These are phyloP conservation scores for Leuciscus idus DNA, from an alignment of 2,113 vertebrate genomes.

Conservation along the genomic window DNA sequence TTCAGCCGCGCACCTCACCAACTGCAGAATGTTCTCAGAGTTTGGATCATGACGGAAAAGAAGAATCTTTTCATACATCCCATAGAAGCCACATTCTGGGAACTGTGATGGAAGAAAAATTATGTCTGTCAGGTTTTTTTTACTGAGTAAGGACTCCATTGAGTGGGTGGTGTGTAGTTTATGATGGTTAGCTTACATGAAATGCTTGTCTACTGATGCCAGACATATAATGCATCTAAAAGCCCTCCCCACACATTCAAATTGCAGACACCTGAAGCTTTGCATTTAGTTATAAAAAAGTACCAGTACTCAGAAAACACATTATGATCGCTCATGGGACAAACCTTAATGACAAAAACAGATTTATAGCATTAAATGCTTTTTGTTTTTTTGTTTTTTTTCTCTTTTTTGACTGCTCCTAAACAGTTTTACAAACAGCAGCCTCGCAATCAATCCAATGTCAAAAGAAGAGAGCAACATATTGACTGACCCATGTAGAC, in stretches of 20 bases:
- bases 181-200: constrained; percentile 26
- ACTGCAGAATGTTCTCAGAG: constrained; percentile 88
- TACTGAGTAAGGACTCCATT: background rate
- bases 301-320: background rate
- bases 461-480: constrained; percentile 64
- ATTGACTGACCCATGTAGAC: constrained; percentile 61
- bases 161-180: constrained; percentile 5
- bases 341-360: constrained; percentile 1
- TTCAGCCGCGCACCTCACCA: constrained; percentile 85
- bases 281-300: constrained; percentile 9
- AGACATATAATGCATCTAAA: constrained; percentile 25
- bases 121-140: constrained; percentile 11
- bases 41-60: constrained; percentile 88
- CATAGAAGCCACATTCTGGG: constrained; percentile 90
- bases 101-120: constrained; percentile 76
- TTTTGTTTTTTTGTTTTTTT: background rate
- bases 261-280: constrained; percentile 12
- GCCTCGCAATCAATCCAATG: constrained; percentile 57
- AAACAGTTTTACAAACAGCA: constrained; percentile 58
- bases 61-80: constrained; percentile 90
- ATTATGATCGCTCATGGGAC: background rate
- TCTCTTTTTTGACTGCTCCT: constrained; percentile 45
- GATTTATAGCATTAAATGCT: background rate
- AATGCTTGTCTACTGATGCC: background rate
- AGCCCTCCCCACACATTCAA: constrained; percentile 35